Evolutionary conservation across 2,888 invertebrate species (phyloP).

Genomic region (Anarsia innoxiella): DNA sequence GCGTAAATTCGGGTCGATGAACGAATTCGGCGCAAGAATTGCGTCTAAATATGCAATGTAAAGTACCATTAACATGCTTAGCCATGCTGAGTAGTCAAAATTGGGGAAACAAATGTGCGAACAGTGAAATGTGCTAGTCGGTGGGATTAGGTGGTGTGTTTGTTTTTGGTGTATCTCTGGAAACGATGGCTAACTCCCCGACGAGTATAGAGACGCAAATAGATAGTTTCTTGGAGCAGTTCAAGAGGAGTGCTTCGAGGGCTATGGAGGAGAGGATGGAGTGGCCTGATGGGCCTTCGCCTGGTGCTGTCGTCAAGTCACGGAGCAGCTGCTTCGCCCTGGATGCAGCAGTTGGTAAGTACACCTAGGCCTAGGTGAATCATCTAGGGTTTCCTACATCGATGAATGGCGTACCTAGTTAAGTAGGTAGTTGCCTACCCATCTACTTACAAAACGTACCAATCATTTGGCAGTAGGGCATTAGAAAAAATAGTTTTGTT

Average conservation of each 20-base stretch:
- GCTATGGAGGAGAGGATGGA: conserved; percentile 80
- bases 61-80: conserved; percentile 25
- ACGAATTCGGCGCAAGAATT: conserved; percentile 41
- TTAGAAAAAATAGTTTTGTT: too few species aligned
- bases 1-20: conserved; percentile 48
- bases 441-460: neutral
- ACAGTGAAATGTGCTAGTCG: conserved; percentile 43
- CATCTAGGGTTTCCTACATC: conserved; percentile 43
- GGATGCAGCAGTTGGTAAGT: conserved; percentile 59
- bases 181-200: conserved; percentile 78
- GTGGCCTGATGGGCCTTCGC: conserved; percentile 67
- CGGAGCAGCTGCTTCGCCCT: conserved; percentile 69
- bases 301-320: conserved; percentile 62
- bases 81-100: conserved; percentile 21
- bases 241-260: conserved; percentile 85
- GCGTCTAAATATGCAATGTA: conserved; percentile 36
- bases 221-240: conserved; percentile 89
- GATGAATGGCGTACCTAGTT: neutral
- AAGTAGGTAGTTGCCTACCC: neutral
- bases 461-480: too few species aligned
- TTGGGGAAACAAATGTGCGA: conserved; percentile 27
- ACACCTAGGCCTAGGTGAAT: conserved; percentile 54
- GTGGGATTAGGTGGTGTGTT: conserved; percentile 52
- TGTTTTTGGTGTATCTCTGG: conserved; percentile 70
- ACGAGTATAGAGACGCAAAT: conserved; percentile 87